Evolutionary conservation across 2,888 invertebrate species (phyloP).

Genomic region (Drosophila leonis): DNA sequence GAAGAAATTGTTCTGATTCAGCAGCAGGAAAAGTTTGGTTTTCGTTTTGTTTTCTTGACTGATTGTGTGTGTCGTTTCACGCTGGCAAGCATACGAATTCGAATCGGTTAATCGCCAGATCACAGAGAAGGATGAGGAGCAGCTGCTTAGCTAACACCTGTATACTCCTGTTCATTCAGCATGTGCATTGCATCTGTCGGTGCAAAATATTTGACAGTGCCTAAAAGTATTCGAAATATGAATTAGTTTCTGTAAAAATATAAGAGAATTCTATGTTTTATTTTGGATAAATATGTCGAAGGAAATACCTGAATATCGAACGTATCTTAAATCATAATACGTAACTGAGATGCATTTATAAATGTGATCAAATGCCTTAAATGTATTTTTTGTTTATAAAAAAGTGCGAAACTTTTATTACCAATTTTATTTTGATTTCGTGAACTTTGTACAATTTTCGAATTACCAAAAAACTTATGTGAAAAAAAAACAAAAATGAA

Average conservation of each 20-base stretch:
- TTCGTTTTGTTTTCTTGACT: conserved; percentile 13
- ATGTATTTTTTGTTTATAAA: background rate
- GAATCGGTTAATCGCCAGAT: conserved; percentile 32
- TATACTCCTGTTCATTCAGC: conserved; percentile 86
- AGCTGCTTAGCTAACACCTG: conserved; percentile 75
- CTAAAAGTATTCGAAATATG: conserved; percentile 72
- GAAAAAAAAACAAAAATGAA: background rate
- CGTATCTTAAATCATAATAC: conserved; percentile 6
- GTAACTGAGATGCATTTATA: background rate
- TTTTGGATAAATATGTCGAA: conserved; percentile 1
- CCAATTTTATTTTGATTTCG: conserved; percentile 17
- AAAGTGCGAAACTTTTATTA: conserved; percentile 5
- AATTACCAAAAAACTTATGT: background rate
- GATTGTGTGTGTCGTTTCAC: conserved; percentile 31
- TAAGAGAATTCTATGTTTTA: background rate
- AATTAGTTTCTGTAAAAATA: conserved; percentile 32
- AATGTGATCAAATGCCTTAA: background rate
- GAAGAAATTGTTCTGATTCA: conserved; percentile 29
- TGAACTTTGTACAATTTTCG: conserved; percentile 1
- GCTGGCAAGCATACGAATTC: conserved; percentile 23
- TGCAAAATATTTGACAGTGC: conserved; percentile 88
- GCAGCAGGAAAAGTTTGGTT: conserved; percentile 29
- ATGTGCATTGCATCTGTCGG: conserved; percentile 90
- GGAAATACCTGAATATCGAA: background rate
- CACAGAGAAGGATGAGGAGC: conserved; percentile 32